These are phyloP conservation scores for Stenichneumon culpator DNA, from an alignment of 2,888 invertebrate species.

Conservation along the genomic window DNA sequence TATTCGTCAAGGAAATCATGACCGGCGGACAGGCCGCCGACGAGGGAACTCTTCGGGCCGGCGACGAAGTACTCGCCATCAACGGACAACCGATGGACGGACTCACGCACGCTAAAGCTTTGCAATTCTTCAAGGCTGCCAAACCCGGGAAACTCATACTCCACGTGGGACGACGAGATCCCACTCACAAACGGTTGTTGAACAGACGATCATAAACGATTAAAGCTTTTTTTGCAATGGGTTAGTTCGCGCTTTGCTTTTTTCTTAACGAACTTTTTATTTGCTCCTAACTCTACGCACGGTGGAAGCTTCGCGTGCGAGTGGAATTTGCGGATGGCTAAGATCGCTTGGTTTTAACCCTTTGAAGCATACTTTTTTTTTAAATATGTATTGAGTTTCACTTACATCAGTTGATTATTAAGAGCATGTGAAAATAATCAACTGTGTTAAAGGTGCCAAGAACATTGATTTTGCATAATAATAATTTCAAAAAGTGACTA, in stretches of 20 bases:
- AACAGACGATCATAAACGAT: constrained; percentile 67
- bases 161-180: constrained; percentile 85
- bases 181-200: constrained; percentile 81
- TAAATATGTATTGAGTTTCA: too few species aligned
- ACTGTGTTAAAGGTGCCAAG: too few species aligned
- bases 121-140: constrained; percentile 87
- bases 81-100: constrained; percentile 87
- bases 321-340: background rate
- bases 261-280: constrained; percentile 66
- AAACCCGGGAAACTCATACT: constrained; percentile 87
- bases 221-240: constrained; percentile 66
- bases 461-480: too few species aligned
- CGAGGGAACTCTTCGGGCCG: constrained; percentile 87
- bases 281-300: constrained; percentile 2
- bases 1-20: constrained; percentile 88
- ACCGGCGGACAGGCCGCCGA: constrained; percentile 88
- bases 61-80: constrained; percentile 88
- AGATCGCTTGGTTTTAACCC: background rate
- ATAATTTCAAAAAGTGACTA: too few species aligned
- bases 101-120: constrained; percentile 87
- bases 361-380: background rate
- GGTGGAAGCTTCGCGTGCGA: background rate
- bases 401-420: background rate
- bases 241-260: constrained; percentile 76
- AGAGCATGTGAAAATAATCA: background rate